A percentile compares a stretch with the other conserved stretches of the same genome.
These are phyloP conservation scores for Benthosema pterotum DNA, from an alignment of 2,797 vertebrate species.

Conservation along the genomic window DNA sequence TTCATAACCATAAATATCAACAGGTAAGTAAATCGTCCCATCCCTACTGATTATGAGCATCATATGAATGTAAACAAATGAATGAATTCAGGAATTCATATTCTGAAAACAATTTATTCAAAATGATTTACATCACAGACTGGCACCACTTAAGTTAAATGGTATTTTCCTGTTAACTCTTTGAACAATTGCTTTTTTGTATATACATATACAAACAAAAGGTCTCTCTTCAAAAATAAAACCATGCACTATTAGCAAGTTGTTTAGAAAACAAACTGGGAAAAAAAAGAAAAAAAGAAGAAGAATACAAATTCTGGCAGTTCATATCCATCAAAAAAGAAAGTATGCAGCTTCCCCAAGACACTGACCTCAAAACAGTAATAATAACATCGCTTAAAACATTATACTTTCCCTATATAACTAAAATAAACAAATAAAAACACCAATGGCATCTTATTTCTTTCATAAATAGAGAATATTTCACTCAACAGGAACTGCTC, in stretches of 20 bases:
- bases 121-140: constrained; percentile 74
- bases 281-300: not conserved
- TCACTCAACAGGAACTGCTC: too few relatives aligned
- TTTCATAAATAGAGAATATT: too few relatives aligned
- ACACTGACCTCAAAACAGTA: not conserved
- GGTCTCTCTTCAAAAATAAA: constrained; percentile 43
- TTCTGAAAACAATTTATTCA: constrained; percentile 69
- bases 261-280: not conserved
- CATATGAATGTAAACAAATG: not conserved
- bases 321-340: constrained; percentile 19
- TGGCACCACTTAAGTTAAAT: constrained; percentile 60
- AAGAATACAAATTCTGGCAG: not conserved
- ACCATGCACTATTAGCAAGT: constrained; percentile 23
- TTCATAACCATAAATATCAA: too few relatives aligned
- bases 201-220: constrained; percentile 47
- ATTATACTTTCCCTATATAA: too few relatives aligned
- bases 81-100: constrained; percentile 5
- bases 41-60: not conserved
- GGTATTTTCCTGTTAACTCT: constrained; percentile 26
- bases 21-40: too few relatives aligned
- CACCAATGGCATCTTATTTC: too few relatives aligned
- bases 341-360: not conserved
- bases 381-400: too few relatives aligned
- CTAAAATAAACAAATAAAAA: too few relatives aligned
- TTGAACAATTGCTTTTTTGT: constrained; percentile 46